Conservation (phyloP, 2,113 vertebrate species). For the Progne subis region DNA sequence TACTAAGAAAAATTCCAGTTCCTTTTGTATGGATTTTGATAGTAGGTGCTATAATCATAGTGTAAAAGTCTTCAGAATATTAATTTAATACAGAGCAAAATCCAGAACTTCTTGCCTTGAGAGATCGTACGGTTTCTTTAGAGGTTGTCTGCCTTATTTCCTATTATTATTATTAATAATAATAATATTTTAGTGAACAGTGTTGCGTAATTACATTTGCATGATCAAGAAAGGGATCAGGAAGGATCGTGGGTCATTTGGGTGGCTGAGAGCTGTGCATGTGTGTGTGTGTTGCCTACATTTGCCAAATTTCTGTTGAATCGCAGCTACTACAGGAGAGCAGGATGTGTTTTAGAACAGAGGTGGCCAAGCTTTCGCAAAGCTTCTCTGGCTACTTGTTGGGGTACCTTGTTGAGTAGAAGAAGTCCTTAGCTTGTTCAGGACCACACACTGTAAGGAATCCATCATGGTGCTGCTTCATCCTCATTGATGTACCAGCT, state of each 20-base stretch:
- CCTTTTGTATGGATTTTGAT: neutral
- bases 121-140: neutral
- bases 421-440: neutral
- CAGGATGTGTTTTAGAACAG: neutral
- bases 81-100: neutral
- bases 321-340: neutral
- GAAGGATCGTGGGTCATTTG: neutral
- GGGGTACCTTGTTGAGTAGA: neutral
- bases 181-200: neutral
- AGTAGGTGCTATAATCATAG: neutral
- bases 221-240: neutral
- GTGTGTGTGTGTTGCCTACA: no score
- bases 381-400: neutral
- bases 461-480: neutral
- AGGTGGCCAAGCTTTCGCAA: neutral
- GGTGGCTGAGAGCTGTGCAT: neutral
- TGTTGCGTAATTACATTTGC: neutral
- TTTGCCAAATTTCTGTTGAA: neutral
- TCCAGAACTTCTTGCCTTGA: neutral
- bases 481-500: neutral
- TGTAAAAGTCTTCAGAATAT: neutral
- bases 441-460: neutral
- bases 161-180: neutral
- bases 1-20: neutral
- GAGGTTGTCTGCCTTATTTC: neutral